Base-by-base conservation (phyloP, 2,797 vertebrate genomes). In the Tadarida brasiliensis region DNA sequence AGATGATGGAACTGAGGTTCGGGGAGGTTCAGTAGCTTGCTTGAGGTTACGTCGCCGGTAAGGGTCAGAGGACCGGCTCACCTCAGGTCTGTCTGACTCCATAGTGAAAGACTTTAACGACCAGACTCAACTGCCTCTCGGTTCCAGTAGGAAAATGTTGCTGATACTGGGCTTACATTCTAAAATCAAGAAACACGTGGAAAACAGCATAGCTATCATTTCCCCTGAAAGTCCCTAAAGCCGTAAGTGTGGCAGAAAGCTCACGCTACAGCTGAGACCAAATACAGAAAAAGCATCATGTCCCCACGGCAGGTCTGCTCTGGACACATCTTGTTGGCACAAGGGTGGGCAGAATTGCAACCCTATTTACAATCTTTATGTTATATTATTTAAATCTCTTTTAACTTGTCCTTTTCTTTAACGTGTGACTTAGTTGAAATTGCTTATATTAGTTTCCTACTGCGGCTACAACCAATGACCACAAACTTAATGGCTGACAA, bases 391-490 rank as follows among this genome's bases (percentile, higher is more conserved):
- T 74, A 54, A 57, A 22, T n/a, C 47, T 76, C 57, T 80, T 61
- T 44, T 11, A 54, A 33, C 24, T 44, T 0, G 54, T 74, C 56
- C 56, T 77, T 88, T 96, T 86, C 20, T 88, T 85, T 83, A 49
- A 12, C 86, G 74, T 86, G 63, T 67, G 17, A 70, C 93, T 89
- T 44, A 87, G 47, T 59, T 93, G 76, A 39, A 73, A 83, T 68
- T 76, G 35, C 28, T 86, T 82, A 71, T 51, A 67, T 85, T 86
- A 86, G 30, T 71, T 78, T 92, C 28, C 28, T 74, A 44, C 28
- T 76, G 54, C 59, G 89, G 68, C 54, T 68, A 4, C 68, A 86
- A 85, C 35, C 83, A 87, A 90, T 80, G 22, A 78, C 70, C 68
- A 70, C 74, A 65, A 33, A 78, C n/a, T 89, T 78, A 83, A 87